Evolutionary conservation across 2,797 vertebrate genomes (phyloP).

Genomic region (Sylvia borin): DNA sequence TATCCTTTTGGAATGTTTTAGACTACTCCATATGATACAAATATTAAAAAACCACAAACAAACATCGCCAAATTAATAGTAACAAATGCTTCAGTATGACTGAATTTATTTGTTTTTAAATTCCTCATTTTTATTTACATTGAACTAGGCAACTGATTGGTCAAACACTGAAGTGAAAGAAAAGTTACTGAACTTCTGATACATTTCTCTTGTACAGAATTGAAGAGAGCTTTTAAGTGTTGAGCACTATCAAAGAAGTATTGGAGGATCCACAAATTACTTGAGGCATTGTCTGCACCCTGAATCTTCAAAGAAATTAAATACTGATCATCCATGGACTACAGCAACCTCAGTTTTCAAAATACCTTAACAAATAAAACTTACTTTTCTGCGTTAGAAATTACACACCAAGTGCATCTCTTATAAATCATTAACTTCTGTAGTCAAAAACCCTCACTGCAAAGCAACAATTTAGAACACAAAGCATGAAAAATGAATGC

Average conservation of each 20-base stretch:
- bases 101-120: background rate
- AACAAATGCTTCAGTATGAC: background rate
- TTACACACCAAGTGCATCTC: background rate
- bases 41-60: background rate
- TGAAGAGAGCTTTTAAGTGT: background rate
- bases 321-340: background rate
- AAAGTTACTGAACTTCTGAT: background rate
- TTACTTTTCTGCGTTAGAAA: background rate
- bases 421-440: background rate
- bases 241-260: background rate
- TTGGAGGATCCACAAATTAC: background rate
- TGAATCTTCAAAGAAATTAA: background rate
- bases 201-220: background rate
- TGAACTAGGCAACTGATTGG: background rate
- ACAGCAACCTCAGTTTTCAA: background rate
- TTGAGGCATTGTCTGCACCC: accelerated
- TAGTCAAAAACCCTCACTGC: background rate
- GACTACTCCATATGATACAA: background rate
- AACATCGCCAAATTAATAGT: background rate
- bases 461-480: background rate
- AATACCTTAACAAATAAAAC: background rate
- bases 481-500: background rate
- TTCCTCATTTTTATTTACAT: background rate
- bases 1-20: background rate
- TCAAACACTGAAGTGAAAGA: background rate